Base-by-base conservation (phyloP, 2,888 invertebrate genomes). In the Orthosia incerta region DNA sequence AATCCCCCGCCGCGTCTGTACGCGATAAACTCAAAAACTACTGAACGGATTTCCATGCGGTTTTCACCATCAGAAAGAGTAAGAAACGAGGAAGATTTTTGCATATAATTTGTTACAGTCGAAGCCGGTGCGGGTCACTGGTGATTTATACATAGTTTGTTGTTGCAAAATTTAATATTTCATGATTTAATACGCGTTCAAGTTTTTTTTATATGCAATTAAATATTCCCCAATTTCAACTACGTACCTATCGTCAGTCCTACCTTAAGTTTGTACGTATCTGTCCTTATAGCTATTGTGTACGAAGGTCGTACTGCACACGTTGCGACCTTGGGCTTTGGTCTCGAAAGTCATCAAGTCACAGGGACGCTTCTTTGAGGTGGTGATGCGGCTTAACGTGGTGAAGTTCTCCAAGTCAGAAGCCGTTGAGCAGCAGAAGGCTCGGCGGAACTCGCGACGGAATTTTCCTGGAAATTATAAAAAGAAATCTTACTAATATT, bases 361-460 rank as follows among this genome's bases (percentile, higher is more conserved):
- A n/a, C 86, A 85, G 0, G 86, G 86, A 15, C 87, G 84, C 45
- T 88, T 89, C 65, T 88, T 88, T 56, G 93, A 90, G 0, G 91
- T 92, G 4, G 93, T 94, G 4, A 93, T 79, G 0, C 94, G 88
- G 0, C 93, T 92, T n/a, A 94, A 71, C 0, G 93, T 94, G 0
- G 93, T 91, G 31, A 92, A 91, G 66, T 91, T 91, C 4, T 94
- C 93, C 2, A 85, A 87, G 0, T 84, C 80, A 0, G 89, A 76
- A 0, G 77, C 82, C 0, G 86, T 69, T 0, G 90, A 82, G 68
- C 95, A 95, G 84, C 94, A 94, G 91, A 96, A 96, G 0, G 97
- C 97, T 26, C 97, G 96, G 16, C 97, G 97, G 88, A 98, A 98
- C 89, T 98, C 98, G 23, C 97, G 96, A 1, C 97, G 97, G 89